Percentiles rank a stretch among this genome's conserved stretches.
phyloP scores from a whole-genome alignment of 2,113 vertebrate genomes.

The Toxotes jaculatrix region DNA sequence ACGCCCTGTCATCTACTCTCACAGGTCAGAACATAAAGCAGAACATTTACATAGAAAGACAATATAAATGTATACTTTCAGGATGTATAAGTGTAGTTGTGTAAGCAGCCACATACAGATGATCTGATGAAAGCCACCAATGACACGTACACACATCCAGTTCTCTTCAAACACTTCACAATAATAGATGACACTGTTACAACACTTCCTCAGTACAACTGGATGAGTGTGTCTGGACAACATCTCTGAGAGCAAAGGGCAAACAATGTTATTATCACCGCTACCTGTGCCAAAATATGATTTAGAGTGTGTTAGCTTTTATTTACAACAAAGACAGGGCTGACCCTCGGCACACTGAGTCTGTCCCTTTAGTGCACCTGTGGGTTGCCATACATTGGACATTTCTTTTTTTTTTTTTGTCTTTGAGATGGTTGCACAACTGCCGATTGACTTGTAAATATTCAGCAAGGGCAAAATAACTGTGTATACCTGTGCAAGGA shows the following conservation, averaged over 20 bases:
- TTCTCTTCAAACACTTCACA: conserved; percentile 39
- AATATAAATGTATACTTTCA: conserved; percentile 14
- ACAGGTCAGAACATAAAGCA: neutral
- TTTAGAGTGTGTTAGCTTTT: conserved; percentile 35
- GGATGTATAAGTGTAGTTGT: conserved; percentile 35
- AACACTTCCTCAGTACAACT: conserved; percentile 54
- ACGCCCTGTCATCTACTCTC: neutral
- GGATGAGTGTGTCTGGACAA: conserved; percentile 60
- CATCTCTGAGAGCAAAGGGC: conserved; percentile 41
- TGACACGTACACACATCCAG: conserved; percentile 3
- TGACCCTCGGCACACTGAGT: neutral
- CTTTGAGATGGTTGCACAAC: neutral
- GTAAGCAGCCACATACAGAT: conserved; percentile 38
- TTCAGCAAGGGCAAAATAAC: neutral
- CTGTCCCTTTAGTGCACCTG: neutral
- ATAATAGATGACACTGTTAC: conserved; percentile 58
- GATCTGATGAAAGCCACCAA: conserved; percentile 25
- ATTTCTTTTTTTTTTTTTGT: neutral
- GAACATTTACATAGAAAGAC: conserved; percentile 6
- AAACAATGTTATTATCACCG: conserved; percentile 45
- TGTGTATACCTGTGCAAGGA: neutral
- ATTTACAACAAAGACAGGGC: conserved; percentile 6
- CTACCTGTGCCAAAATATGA: conserved; percentile 48
- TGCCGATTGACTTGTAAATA: neutral
- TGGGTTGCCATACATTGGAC: neutral